Evolutionary conservation across 1,140 invertebrate genomes (phyloP), one percentile per base, ranked within the genome.

Genomic region (Lepidostoma basale): DNA sequence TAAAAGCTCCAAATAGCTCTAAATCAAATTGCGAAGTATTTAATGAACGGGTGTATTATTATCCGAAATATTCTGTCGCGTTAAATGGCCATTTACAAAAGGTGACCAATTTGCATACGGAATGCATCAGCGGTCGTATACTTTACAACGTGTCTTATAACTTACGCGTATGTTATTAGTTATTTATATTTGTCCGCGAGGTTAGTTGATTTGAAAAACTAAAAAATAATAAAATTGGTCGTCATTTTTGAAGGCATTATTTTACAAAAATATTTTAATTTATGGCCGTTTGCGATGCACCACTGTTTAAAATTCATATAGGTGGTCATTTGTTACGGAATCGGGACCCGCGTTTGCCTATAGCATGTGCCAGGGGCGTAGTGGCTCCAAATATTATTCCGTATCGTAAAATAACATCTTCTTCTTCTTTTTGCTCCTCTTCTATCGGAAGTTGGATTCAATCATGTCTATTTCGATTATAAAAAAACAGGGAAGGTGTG

Each of bases 171-270:
- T 56, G 30, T 56, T 33, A 56, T 56, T 56, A 56, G 52, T 56
- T 56, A 56, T 56, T 56, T 56, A 56, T 56, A 56, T 56, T 56
- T 56, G 52, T 56, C 52, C 52, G 30, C 52, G 52, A 56, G 52
- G 28, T 30, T 56, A 56, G 52, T 22, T 22, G 16, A 56, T 56
- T 56, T 56, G 30, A 36, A 33, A 56, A 14, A n/a, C 30, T 16
- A 20, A 56, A 54, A 56, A 56, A 33, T 56, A 9, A 30, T 49
- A 54, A 56, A 56, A 56, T 56, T 56, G 52, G 52, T 23, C 52
- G 16, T 56, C 52, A 39, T 33, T 56, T 36, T 28, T 49, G 23
- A 25, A 56, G 16, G 52, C 30, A 56, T 56, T 36, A 56, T 56
- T 56, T 30, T 30, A 56, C 36, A 56, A 56, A n/a, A 56, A 56